Conservation (phyloP, 2,888 invertebrate genomes). For the Cheilosia urbana region DNA sequence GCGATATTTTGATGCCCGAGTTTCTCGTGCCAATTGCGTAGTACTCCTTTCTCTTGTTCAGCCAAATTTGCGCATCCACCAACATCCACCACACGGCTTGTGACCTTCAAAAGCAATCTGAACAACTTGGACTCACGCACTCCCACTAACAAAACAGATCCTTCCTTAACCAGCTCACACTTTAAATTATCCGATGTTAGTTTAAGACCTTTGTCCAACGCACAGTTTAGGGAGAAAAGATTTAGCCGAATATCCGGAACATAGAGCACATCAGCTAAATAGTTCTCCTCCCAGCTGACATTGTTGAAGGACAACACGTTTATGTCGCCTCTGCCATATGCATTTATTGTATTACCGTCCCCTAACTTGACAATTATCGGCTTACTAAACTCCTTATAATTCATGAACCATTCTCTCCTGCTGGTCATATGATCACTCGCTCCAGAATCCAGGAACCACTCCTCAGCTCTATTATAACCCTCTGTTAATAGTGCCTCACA, state of each 20-base stretch:
- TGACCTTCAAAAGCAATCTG: conserved; percentile 52
- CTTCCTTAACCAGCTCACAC: conserved; percentile 46
- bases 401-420: too few species aligned
- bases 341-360: conserved; percentile 64
- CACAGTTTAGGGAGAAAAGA: conserved; percentile 73
- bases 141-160: too few species aligned
- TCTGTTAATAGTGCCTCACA: too few species aligned
- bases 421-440: conserved; percentile 47
- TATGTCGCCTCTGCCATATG: conserved; percentile 71
- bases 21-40: conserved; percentile 76
- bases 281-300: conserved; percentile 66
- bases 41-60: conserved; percentile 32
- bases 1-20: conserved; percentile 75
- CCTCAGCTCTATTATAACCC: conserved; percentile 21
- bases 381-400: background rate
- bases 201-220: too few species aligned
- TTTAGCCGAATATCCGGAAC: conserved; percentile 75
- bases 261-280: conserved; percentile 70
- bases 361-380: conserved; percentile 47
- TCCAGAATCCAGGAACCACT: conserved; percentile 43
- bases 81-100: conserved; percentile 3
- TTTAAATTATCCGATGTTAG: conserved; percentile 49
- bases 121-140: conserved; percentile 50
- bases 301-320: conserved; percentile 72
- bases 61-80: conserved; percentile 24